phyloP scores from a whole-genome alignment of 2,888 invertebrate genomes.

The Perizoma affinitatum region DNA sequence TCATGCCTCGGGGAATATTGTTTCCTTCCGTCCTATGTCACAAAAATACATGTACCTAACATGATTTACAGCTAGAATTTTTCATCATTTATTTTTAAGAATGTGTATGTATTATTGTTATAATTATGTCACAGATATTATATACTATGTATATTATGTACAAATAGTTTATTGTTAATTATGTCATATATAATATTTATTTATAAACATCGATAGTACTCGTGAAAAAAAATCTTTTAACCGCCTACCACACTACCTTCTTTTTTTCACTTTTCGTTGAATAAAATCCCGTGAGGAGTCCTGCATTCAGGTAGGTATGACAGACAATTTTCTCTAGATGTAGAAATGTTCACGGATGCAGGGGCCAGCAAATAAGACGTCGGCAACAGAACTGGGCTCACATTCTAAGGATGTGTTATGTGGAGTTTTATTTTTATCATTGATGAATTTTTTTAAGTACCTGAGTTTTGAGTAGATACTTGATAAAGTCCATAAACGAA shows the following conservation, averaged over 20 bases:
- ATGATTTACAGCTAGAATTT: conserved; percentile 44
- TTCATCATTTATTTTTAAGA: conserved; percentile 35
- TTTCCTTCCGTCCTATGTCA: conserved; percentile 34
- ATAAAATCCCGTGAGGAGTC: neutral
- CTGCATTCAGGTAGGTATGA: conserved; percentile 11
- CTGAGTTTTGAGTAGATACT: too few relatives aligned
- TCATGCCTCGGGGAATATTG: conserved; percentile 42
- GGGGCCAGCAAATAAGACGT: conserved; percentile 53
- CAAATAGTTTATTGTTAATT: too few relatives aligned
- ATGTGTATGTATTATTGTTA: conserved; percentile 21
- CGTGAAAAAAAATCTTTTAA: too few relatives aligned
- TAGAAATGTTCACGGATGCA: conserved; percentile 39
- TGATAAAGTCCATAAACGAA: too few relatives aligned
- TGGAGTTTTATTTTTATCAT: too few relatives aligned
- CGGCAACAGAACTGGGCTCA: conserved; percentile 42
- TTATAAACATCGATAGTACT: too few relatives aligned
- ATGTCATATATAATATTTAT: too few relatives aligned
- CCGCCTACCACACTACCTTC: neutral
- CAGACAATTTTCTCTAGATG: conserved; percentile 24
- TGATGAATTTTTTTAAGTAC: too few relatives aligned
- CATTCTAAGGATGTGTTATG: too few relatives aligned
- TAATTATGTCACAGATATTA: too few relatives aligned
- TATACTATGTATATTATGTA: too few relatives aligned
- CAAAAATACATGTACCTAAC: conserved; percentile 41
- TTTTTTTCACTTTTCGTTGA: neutral